These are phyloP conservation scores for Poeciliopsis turneri DNA, from an alignment of 2,797 vertebrate species.

Conservation along the genomic window DNA sequence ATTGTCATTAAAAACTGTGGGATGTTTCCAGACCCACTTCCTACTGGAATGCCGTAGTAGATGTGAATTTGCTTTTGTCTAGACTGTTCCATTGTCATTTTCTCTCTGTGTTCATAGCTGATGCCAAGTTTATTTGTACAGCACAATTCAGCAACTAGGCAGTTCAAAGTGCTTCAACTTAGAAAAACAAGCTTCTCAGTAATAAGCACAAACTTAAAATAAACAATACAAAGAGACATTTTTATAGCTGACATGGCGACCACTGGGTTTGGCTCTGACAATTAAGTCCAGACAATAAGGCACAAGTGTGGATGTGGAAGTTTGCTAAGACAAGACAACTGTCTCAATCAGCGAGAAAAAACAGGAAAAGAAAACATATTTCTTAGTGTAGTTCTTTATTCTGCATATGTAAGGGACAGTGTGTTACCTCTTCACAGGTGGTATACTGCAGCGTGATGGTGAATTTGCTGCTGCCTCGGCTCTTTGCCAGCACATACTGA, in stretches of 20 bases:
- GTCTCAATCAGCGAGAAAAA: background rate
- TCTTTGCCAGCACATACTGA: constrained; percentile 95
- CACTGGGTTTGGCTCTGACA: background rate
- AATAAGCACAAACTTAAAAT: background rate
- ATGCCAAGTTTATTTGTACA: no score
- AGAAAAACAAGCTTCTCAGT: background rate
- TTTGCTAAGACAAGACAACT: background rate
- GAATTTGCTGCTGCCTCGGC: constrained; percentile 89
- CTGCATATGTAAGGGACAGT: constrained; percentile 6
- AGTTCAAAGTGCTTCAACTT: no score
- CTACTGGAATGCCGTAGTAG: no score
- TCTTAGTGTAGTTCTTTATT: background rate
- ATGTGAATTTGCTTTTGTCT: background rate
- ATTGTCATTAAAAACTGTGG: background rate
- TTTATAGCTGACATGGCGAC: no score
- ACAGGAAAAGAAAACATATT: background rate
- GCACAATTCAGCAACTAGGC: no score
- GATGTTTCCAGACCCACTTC: background rate
- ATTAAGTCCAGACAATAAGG: background rate
- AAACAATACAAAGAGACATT: background rate
- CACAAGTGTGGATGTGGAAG: background rate
- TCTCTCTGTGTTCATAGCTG: background rate
- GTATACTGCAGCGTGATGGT: constrained; percentile 92
- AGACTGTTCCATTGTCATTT: background rate
- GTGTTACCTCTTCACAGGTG: constrained; percentile 89